Base-by-base conservation (phyloP, 2,113 vertebrate species). In the Sceloporus undulatus region DNA sequence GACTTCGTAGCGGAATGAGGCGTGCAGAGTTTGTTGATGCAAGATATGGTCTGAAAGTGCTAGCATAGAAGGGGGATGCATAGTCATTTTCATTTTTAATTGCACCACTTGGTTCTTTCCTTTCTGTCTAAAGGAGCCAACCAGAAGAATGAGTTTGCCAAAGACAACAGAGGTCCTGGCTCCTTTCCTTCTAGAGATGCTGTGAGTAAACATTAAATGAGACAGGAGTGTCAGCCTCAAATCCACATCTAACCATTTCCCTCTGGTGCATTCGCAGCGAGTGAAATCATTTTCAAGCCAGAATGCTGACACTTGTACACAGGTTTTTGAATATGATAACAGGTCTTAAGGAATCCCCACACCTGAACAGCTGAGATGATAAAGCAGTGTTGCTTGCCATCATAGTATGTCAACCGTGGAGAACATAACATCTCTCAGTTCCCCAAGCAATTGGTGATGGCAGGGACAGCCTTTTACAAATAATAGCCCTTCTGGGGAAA, bases 1-100 rank as follows among this genome's bases (percentile, higher is more conserved):
- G 19, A 92, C 84, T 90, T 93, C 70, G 59, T 74, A 85, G 68
- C 59, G 87, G 85, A 25, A n/a, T 59, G 48, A 89, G 54, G 29
- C 16, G 1, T 87, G 9, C 14, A 85, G 66, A 6, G 56, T 0
- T 87, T 94, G 86, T 79, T 92, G 87, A 91, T 92, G 59, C 59
- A 65, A 0, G 10, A 79, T 79, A 19, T 4, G 5, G 16, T 70
- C 81, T 86, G 16, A 88, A 77, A 56, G 56, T 90, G 40, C 29
- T 80, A 86, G 71, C 29, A 42, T 76, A 92, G 84, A n/a, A 86
- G 34, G 65, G 89, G 88, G 25, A 25, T 21, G 25, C 68, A 16
- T 54, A 87, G 42, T 38, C 89, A 66, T 54, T 81, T 91, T 0
- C 0, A 65, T 21, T 80, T 94, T 92, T 85, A 88, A 90, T 18